phyloP scores from a whole-genome alignment of 2,888 invertebrate species.

The Drosophila koepferae region DNA sequence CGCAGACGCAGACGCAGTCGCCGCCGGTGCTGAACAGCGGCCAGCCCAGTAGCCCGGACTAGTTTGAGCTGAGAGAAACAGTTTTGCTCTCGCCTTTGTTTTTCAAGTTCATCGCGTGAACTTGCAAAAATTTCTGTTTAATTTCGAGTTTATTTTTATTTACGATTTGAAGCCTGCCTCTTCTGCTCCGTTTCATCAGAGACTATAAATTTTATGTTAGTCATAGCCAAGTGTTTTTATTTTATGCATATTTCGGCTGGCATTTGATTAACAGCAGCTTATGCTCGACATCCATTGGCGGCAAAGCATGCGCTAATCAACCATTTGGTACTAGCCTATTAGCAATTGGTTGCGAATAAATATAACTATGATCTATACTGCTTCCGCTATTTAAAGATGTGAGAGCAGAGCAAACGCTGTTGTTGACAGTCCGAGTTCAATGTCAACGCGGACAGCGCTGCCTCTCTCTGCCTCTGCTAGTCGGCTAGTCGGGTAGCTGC shows the following conservation, averaged over 20 bases:
- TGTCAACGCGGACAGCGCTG: slow-evolving; percentile 46
- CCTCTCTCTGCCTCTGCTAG: slow-evolving; percentile 7
- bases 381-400: slow-evolving; percentile 58
- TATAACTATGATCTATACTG: slow-evolving; percentile 49
- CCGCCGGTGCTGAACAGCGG: not conserved
- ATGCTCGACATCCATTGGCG: slow-evolving; percentile 20
- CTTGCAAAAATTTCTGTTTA: slow-evolving; percentile 63
- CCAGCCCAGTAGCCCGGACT: slow-evolving; percentile 15
- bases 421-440: slow-evolving; percentile 62
- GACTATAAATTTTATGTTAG: slow-evolving; percentile 27
- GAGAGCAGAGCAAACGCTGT: slow-evolving; percentile 1
- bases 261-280: slow-evolving; percentile 49
- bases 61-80: slow-evolving; percentile 12
- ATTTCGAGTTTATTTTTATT: slow-evolving; percentile 37
- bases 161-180: slow-evolving; percentile 21
- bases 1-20: slow-evolving; percentile 44
- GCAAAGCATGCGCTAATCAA: slow-evolving; percentile 50
- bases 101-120: slow-evolving; percentile 77
- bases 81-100: slow-evolving; percentile 33
- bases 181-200: slow-evolving; percentile 40
- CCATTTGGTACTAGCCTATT: slow-evolving; percentile 48
- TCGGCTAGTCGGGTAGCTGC: not conserved
- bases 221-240: slow-evolving; percentile 21
- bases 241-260: slow-evolving; percentile 32
- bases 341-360: slow-evolving; percentile 64